Percentiles rank a stretch among this genome's conserved stretches.
Conservation (phyloP, 2,888 invertebrate genomes). For the Leucania comma region DNA sequence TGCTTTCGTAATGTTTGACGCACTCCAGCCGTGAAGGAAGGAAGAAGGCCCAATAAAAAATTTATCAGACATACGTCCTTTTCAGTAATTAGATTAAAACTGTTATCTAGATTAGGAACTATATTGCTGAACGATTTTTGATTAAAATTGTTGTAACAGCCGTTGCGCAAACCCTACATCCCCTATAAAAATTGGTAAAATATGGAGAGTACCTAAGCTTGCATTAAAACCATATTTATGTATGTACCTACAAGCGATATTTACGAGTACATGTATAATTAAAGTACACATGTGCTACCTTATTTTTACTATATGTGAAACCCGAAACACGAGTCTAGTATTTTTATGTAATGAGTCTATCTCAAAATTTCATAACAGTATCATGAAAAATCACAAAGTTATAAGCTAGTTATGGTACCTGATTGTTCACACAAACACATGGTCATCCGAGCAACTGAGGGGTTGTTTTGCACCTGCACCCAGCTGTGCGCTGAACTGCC, state of each 20-base stretch:
- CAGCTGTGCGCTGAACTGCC: too few species aligned
- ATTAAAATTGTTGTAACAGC: not conserved
- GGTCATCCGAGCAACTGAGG: too few species aligned
- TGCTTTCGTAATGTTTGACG: slow-evolving; percentile 44
- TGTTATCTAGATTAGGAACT: slow-evolving; percentile 30
- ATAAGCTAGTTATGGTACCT: too few species aligned
- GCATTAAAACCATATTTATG: not conserved
- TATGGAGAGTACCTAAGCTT: too few species aligned
- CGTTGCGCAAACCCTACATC: slow-evolving; percentile 28
- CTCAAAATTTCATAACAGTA: too few species aligned
- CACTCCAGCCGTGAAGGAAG: slow-evolving; percentile 9
- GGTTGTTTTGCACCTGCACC: too few species aligned
- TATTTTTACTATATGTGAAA: too few species aligned
- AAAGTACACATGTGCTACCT: not conserved
- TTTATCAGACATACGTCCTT: slow-evolving; percentile 26
- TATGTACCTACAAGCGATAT: not conserved
- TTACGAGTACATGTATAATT: too few species aligned
- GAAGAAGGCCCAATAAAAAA: slow-evolving; percentile 36
- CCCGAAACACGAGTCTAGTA: too few species aligned
- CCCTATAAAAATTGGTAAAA: slow-evolving; percentile 1
- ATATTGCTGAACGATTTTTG: slow-evolving; percentile 11
- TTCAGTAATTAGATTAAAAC: slow-evolving; percentile 21
- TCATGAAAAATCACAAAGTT: too few species aligned
- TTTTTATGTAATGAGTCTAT: too few species aligned
- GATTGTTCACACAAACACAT: too few species aligned